A percentile compares a stretch with the other conserved stretches of the same genome.
phyloP scores from a whole-genome alignment of 2,888 invertebrate species.

The Drosophila niveifrons region DNA sequence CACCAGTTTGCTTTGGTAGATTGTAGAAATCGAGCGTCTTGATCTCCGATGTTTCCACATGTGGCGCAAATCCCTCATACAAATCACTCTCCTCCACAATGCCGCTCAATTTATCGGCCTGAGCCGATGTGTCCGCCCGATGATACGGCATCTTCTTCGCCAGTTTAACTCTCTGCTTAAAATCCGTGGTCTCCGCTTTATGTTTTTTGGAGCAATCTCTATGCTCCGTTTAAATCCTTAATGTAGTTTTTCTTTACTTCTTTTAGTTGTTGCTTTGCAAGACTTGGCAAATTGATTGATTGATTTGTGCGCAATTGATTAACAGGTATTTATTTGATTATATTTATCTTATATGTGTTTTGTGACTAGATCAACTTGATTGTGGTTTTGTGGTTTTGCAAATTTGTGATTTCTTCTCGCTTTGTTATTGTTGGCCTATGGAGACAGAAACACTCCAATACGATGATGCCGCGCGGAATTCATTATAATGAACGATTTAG shows the following conservation, averaged over 20 bases:
- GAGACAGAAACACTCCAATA: slow-evolving; percentile 86
- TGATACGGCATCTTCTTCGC: slow-evolving; percentile 84
- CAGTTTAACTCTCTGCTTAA: slow-evolving; percentile 48
- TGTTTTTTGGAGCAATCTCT: slow-evolving; percentile 8
- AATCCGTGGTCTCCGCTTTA: slow-evolving; percentile 19
- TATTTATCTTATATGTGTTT: slow-evolving; percentile 30
- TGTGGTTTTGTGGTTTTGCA: slow-evolving; percentile 14
- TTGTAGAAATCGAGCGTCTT: slow-evolving; percentile 86
- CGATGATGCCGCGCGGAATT: slow-evolving; percentile 85
- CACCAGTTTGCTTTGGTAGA: slow-evolving; percentile 84
- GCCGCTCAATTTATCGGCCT: slow-evolving; percentile 90
- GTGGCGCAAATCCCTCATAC: slow-evolving; percentile 92
- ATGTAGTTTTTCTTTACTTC: background rate
- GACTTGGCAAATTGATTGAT: slow-evolving; percentile 15
- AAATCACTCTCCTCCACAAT: slow-evolving; percentile 91
- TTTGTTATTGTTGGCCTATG: slow-evolving; percentile 66
- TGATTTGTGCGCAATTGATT: slow-evolving; percentile 25
- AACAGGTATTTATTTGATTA: slow-evolving; percentile 4
- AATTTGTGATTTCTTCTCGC: slow-evolving; percentile 26
- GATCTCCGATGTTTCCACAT: slow-evolving; percentile 93
- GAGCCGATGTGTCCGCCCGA: slow-evolving; percentile 84
- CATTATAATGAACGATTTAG: slow-evolving; percentile 82
- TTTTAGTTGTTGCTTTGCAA: slow-evolving; percentile 17
- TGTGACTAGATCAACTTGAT: slow-evolving; percentile 76
- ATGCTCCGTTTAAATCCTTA: slow-evolving; percentile 9